A percentile compares a stretch with the other conserved stretches of the same genome.
These are phyloP conservation scores for Melolontha melolontha DNA, from an alignment of 2,888 invertebrate genomes.

Conservation along the genomic window DNA sequence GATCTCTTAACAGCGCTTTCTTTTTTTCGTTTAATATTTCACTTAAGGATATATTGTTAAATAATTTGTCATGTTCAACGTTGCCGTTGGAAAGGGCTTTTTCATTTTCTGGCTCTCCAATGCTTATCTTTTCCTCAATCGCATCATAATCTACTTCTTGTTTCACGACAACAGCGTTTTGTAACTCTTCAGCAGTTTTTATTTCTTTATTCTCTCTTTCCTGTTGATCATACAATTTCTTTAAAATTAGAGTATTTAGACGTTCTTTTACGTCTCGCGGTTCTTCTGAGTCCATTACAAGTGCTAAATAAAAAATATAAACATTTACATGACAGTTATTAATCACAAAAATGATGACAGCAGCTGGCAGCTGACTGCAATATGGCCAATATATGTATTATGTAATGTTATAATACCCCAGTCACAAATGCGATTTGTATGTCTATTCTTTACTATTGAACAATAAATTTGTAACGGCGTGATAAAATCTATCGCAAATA, in stretches of 20 bases:
- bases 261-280: constrained; percentile 53
- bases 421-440: too few relatives aligned
- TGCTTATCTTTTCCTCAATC: constrained; percentile 24
- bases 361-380: constrained; percentile 38
- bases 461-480: too few relatives aligned
- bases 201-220: constrained; percentile 48
- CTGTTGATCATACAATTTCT: constrained; percentile 52
- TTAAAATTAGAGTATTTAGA: constrained; percentile 51
- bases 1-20: constrained; percentile 51
- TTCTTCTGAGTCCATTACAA: constrained; percentile 53
- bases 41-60: constrained; percentile 51
- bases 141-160: constrained; percentile 36
- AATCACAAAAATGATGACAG: constrained; percentile 25
- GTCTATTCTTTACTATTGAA: too few relatives aligned
- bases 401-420: background rate
- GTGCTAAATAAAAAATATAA: constrained; percentile 17
- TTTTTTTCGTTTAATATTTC: constrained; percentile 56
- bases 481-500: too few relatives aligned
- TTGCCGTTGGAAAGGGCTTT: constrained; percentile 24
- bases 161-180: constrained; percentile 21
- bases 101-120: constrained; percentile 29
- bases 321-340: constrained; percentile 3
- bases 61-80: constrained; percentile 46
- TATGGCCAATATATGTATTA: constrained; percentile 12
- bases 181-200: constrained; percentile 35